phyloP scores from a whole-genome alignment of 2,797 vertebrate species.

The Melanotaenia pygmaea region DNA sequence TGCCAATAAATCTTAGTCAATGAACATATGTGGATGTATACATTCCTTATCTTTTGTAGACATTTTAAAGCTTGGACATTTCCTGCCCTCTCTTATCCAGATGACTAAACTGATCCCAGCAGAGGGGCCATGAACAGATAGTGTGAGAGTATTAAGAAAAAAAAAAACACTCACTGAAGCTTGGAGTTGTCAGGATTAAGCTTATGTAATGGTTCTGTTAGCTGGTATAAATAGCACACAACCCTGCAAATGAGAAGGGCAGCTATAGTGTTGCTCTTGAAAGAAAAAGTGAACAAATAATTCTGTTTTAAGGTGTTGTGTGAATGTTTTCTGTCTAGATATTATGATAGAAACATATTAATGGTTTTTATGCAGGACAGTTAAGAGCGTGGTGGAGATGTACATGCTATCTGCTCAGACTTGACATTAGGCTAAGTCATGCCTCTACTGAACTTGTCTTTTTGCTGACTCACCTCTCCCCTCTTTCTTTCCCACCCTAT shows the following conservation, averaged over 20 bases:
- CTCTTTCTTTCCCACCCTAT: neutral
- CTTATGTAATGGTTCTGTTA: constrained; percentile 77
- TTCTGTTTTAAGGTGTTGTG: neutral
- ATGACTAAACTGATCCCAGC: constrained; percentile 29
- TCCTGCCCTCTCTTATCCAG: constrained; percentile 35
- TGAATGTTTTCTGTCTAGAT: constrained; percentile 28
- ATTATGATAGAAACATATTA: neutral
- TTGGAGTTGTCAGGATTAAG: constrained; percentile 75
- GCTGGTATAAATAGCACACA: constrained; percentile 77
- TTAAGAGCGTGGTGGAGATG: neutral
- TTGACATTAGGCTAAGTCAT: constrained; percentile 45
- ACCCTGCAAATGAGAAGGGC: constrained; percentile 40
- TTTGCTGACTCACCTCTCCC: constrained; percentile 29
- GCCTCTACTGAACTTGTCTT: constrained; percentile 4
- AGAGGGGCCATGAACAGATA: constrained; percentile 33
- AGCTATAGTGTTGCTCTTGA: constrained; percentile 50
- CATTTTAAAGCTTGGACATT: constrained; percentile 25
- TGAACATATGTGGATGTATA: constrained; percentile 9
- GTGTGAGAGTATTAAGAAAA: constrained; percentile 30
- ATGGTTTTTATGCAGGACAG: neutral
- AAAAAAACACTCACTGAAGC: constrained; percentile 27
- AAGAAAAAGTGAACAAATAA: constrained; percentile 21
- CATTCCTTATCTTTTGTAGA: neutral
- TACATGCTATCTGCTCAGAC: constrained; percentile 19
- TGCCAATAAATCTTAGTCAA: constrained; percentile 1